Percentiles rank a stretch among this genome's conserved stretches.
Evolutionary conservation across 2,888 invertebrate species (phyloP).

Genomic region (Tachina grossa): DNA sequence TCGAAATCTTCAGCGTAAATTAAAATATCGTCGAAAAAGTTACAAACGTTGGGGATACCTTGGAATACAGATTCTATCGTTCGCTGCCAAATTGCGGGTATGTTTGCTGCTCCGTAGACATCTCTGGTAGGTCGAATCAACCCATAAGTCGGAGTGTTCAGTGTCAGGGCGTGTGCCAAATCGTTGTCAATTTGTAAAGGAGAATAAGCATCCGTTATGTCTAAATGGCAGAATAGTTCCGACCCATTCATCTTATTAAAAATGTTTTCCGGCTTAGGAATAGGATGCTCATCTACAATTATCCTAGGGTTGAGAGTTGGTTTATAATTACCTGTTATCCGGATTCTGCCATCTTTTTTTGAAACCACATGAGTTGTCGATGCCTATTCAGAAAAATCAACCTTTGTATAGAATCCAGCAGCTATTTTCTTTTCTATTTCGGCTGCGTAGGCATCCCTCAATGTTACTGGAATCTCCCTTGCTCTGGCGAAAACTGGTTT

Average conservation of each 20-base stretch:
- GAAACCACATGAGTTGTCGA: conserved; percentile 18
- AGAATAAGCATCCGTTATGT: conserved; percentile 53
- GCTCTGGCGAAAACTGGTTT: conserved; percentile 11
- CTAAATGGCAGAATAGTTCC: conserved; percentile 36
- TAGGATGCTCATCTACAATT: conserved; percentile 47
- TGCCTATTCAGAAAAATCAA: conserved; percentile 28
- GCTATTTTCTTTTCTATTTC: background rate
- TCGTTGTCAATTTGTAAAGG: conserved; percentile 38
- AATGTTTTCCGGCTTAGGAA: conserved; percentile 20
- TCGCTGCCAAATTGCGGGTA: conserved; percentile 41
- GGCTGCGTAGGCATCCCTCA: conserved; percentile 2
- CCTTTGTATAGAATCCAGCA: background rate
- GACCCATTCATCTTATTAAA: conserved; percentile 48
- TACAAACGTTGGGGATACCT: background rate
- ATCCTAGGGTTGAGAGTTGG: conserved; percentile 28
- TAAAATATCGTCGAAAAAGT: conserved; percentile 20
- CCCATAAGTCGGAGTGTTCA: conserved; percentile 36
- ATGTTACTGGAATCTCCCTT: conserved; percentile 3
- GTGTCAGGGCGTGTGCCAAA: conserved; percentile 31
- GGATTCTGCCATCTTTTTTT: conserved; percentile 27
- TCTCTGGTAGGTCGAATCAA: conserved; percentile 38
- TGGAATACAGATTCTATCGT: conserved; percentile 40
- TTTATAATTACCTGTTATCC: conserved; percentile 45
- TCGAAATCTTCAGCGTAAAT: conserved; percentile 23
- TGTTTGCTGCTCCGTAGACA: background rate